Evolutionary conservation across 2,888 invertebrate species (phyloP), one percentile per base, ranked within the genome.

Genomic region (Sinelater perroti): DNA sequence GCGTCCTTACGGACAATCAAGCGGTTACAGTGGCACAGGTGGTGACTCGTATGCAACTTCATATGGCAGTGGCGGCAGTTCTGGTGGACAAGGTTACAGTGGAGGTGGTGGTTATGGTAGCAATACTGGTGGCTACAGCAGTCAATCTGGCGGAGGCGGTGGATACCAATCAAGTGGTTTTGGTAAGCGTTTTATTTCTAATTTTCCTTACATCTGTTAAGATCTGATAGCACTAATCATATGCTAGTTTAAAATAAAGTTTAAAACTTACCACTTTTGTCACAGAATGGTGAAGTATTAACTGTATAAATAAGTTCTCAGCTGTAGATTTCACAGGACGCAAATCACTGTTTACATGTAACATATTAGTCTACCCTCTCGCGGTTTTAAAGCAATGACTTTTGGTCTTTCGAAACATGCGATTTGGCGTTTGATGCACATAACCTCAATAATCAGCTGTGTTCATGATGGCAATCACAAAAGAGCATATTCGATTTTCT

Each of bases 151-250:
- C 28, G 58, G 61, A 5, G 61, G 63, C 14, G 59, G 64, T 28
- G 62, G 63, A 31, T 64, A 64, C 53, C 55, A 54, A 26, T 53
- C 64, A 35, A 45, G 63, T 17, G 54, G 60, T 40, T 66, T 62
- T 60, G 66, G 64, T 66, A 52, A 52, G 61, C 57, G 18, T 40
- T 40, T 8, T 1, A 31, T 11, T 42, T 7, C 50, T 47, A 42
- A 33, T 26, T 10, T 50, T 49, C 30, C 40, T 49, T 45, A 18
- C n/a, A 16, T 14, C n/a, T 2, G 18, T 35, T 5, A 3, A 8
- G 11, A 30, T 30, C n/a, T 30, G 30, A n/a, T n/a, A n/a, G n/a
- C n/a, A n/a, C n/a, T 30, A 35, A 31, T 2, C 35, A 35, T 16
- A 3, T 14, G 17, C 16, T 17, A 2, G 16, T 2, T 35, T 35